Base-by-base conservation (phyloP, 1,140 invertebrate genomes). In the Nebria ingens region DNA sequence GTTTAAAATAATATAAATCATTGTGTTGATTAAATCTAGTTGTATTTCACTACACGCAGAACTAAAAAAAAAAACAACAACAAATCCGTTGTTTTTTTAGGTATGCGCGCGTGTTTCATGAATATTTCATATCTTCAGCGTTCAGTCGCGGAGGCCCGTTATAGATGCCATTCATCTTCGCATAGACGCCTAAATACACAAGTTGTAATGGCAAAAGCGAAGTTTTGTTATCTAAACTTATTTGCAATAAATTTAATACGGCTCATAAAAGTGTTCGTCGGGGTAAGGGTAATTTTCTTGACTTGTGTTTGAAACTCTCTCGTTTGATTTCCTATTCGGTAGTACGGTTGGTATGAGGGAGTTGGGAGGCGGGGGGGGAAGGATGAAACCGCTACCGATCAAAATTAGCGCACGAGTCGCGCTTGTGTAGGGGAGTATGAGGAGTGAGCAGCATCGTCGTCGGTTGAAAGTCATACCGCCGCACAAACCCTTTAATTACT, bases 181-280 rank as follows among this genome's bases (percentile, higher is more conserved):
- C 40, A 45, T 45, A 45, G 40, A 45, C 40, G 40, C 40, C 40
- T 45, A 45, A 45, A 45, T 45, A 45, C 40, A 45, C 40, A 45
- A 45, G 40, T 45, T 45, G 40, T 45, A 45, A 45, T 45, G 40
- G 40, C 40, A 45, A 45, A 6, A 11, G 25, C 25, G 25, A 34
- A 34, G 6, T 45, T 11, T 17, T 17, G 40, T 45, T 45, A 45
- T 45, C 40, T 45, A 45, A 45, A 45, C 40, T 45, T 45, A 45
- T 45, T 45, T 45, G 40, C 40, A 45, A 45, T 45, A 45, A 45
- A 45, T 45, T 45, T 45, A 45, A 45, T 45, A 45, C 40, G 40
- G 17, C 40, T 45, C 40, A 45, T 45, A 45, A 45, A 45, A 45
- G 40, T 45, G 15, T 34, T 34, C 25, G 25, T 34, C 40, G 40